phyloP scores from a whole-genome alignment of 2,113 vertebrate species.

The Rhadina sibilatrix region DNA sequence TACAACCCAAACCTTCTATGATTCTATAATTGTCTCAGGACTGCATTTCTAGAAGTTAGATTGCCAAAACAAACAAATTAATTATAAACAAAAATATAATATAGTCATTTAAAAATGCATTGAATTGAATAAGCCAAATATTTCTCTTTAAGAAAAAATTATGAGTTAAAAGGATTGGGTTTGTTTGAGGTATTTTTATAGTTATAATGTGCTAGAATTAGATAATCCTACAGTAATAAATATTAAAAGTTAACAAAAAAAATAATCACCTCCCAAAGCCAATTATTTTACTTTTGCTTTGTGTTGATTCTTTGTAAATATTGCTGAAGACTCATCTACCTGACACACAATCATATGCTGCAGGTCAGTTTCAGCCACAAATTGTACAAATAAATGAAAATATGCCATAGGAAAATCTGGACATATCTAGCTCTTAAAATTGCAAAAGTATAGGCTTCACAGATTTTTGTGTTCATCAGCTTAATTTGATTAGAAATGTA shows the following conservation, averaged over 20 bases:
- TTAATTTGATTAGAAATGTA: not conserved
- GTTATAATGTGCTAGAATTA: not conserved
- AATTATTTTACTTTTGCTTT: not conserved
- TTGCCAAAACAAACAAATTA: not conserved
- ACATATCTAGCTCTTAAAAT: not conserved
- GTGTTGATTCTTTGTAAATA: not conserved
- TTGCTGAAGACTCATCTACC: not conserved
- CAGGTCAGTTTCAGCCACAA: not conserved
- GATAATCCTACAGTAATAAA: not conserved
- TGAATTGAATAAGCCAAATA: not conserved
- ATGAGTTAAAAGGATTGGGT: not conserved
- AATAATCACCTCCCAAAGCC: not conserved
- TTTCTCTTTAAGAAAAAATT: not conserved
- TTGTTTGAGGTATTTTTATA: not conserved
- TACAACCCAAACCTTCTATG: not conserved
- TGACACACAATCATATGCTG: not conserved
- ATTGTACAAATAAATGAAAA: not conserved
- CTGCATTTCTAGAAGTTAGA: not conserved
- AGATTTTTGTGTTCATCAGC: not conserved
- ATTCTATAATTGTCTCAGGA: not conserved
- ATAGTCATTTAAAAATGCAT: not conserved
- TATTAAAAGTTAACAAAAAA: not conserved
- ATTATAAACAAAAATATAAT: not conserved
- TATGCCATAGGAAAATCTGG: not conserved
- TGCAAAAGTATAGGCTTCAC: not conserved